Percentiles rank a stretch among this genome's conserved stretches.
Conservation (phyloP, 2,113 vertebrate genomes). For the Anarhynchus alexandrinus region DNA sequence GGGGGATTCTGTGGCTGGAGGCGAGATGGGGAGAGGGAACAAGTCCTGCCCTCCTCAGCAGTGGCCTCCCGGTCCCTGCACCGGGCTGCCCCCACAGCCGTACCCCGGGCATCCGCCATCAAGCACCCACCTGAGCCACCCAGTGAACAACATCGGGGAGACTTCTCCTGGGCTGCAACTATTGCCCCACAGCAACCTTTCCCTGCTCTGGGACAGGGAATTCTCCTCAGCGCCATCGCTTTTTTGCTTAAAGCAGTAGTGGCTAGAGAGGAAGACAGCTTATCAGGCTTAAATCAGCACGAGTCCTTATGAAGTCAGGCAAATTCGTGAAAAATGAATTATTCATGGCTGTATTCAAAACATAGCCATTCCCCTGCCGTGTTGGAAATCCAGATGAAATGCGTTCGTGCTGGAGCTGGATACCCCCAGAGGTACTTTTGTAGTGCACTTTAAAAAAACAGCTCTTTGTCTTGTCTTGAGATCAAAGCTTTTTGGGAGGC, state of each 20-base stretch:
- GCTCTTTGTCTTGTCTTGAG: background rate
- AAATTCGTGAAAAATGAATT: background rate
- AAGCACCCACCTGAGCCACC: background rate
- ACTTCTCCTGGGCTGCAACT: background rate
- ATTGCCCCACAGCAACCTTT: background rate
- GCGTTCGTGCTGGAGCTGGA: background rate
- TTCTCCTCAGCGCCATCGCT: background rate
- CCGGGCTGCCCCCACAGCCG: rapidly evolving
- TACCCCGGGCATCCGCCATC: rapidly evolving
- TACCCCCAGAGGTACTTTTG: background rate
- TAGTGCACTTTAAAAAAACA: background rate
- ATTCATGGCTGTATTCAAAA: background rate
- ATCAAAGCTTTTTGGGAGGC: conserved; percentile 20
- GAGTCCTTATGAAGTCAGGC: background rate
- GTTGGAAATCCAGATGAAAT: conserved; percentile 7
- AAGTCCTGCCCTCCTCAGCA: background rate
- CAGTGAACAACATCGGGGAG: rapidly evolving
- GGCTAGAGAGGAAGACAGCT: background rate
- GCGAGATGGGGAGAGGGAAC: background rate
- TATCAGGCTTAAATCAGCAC: background rate
- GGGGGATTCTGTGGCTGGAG: background rate
- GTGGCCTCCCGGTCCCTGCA: background rate
- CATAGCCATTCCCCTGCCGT: background rate
- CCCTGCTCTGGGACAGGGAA: too few species aligned
- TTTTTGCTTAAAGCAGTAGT: background rate